Evolutionary conservation across 2,113 vertebrate species (phyloP), one percentile per base, ranked within the genome.

Genomic region (Rhynchopsitta pachyrhyncha): DNA sequence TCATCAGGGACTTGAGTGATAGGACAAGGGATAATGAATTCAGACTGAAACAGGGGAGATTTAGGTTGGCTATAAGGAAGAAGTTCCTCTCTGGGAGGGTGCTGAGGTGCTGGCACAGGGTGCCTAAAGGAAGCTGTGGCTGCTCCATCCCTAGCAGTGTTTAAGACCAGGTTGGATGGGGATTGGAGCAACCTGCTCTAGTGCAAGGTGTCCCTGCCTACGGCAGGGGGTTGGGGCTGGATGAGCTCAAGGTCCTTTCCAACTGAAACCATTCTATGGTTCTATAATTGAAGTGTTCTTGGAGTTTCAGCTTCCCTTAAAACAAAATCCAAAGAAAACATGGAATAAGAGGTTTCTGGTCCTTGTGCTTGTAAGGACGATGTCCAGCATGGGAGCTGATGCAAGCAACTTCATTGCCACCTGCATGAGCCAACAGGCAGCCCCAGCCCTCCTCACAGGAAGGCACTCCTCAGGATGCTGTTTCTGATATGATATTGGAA

Each of bases 321-420:
- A 60, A 67, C 18, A 55, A 89, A 77, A 55, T 41, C 6, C 39
- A 41, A 49, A 4, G 16, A 37, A 74, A 22, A 33, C 9, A 4
- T 14, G 17, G n/a, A 82, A 79, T 39, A 29, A 76, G 71, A 75
- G 22, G 1, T 28, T 18, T 81, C 29, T 12, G 59, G 6, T 17
- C 25, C 75, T 71, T 7, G 4, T 82, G 46, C 10, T 75, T 47
- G 12, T 70, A 67, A 83, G 67, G 71, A 9, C 31, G 35, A 11
- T 0, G 3, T 49, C 80, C 17, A 2, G 3, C 39, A 6, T 0
- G 0, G 73, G 50, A 84, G 24, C 52, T 62, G 86, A 53, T 63
- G 17, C 44, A 53, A 83, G 75, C 1, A 0, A 7, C 67, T 83
- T 47, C n/a, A 2, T 41, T 68, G 24, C 57, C 91, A 76, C 62